Evolutionary conservation across 1,140 invertebrate genomes (phyloP), one percentile per base, ranked within the genome.

Genomic region (Drosophila navojoa): DNA sequence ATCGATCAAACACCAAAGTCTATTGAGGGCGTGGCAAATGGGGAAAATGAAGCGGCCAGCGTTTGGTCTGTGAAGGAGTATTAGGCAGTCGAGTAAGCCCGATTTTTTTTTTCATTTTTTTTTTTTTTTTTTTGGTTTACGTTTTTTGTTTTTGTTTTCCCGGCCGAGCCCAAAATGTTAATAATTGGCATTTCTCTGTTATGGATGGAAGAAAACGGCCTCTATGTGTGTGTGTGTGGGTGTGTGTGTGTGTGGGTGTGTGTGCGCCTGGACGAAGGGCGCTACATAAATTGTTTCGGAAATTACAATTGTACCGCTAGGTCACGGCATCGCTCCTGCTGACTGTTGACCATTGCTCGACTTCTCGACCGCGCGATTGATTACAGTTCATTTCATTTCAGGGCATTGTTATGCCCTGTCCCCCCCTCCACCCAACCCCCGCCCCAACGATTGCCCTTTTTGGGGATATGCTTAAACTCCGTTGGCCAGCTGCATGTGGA

Each of bases 351-450:
- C 61, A 71, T 64, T 64, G 68, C 11, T 13, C 62, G 64, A 60
- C 63, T 72, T 68, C 29, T 44, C 40, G 63, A 59, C 62, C 52
- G 52, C 52, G 38, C 29, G 66, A 72, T 72, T 72, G 70, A 72
- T 72, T 72, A 68, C 63, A 72, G 70, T 72, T 72, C 70, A 72
- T 72, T 72, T 67, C 70, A 72, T 67, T 67, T 67, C 15, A n/a
- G 45, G 13, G 16, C 45, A 38, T 45, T 52, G 38, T 44, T 57
- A 16, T 47, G 6, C 61, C 10, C 1, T 47, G n/a, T 19, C 27
- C 47, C 2, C 19, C 15, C 3, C 42, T 15, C 15, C 42, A n/a
- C n/a, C 1, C 7, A 3, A 11, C 5, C 3, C 27, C 32, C 32
- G 7, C 11, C n/a, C n/a, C 42, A 19, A 16, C 19, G 4, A 22